Percentiles rank a stretch among this genome's conserved stretches.
Conservation (phyloP, 2,888 invertebrate species). For the Xanthorhoe spadicearia region DNA sequence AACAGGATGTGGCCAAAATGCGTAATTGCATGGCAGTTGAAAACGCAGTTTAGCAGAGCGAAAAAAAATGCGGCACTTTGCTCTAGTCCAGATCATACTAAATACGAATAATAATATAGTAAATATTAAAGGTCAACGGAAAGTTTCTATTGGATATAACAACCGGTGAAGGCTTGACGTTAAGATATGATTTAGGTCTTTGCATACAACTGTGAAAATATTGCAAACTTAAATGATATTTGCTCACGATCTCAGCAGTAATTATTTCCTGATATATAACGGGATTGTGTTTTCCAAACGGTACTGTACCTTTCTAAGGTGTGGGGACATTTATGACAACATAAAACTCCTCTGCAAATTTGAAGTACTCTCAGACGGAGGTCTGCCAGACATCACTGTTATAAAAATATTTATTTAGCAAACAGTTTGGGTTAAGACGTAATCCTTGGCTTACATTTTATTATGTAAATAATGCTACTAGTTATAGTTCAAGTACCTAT, state of each 20-base stretch:
- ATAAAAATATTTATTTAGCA: conserved; percentile 27
- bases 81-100: neutral
- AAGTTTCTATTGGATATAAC: conserved; percentile 9
- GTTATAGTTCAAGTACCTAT: conserved; percentile 21
- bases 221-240: conserved; percentile 20
- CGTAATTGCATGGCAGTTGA: neutral
- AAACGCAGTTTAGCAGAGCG: neutral
- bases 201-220: conserved; percentile 16
- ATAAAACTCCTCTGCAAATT: conserved; percentile 15
- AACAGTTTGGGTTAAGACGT: conserved; percentile 14
- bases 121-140: conserved; percentile 13
- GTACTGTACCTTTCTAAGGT: conserved; percentile 24
- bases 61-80: conserved; percentile 3
- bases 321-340: conserved; percentile 11
- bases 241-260: conserved; percentile 17
- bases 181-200: conserved; percentile 19
- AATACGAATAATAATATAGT: neutral
- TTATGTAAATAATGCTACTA: conserved; percentile 30
- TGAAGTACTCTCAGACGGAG: conserved; percentile 6
- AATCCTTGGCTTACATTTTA: conserved; percentile 35
- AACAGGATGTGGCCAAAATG: conserved; percentile 6
- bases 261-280: conserved; percentile 30
- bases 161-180: conserved; percentile 10
- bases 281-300: conserved; percentile 24
- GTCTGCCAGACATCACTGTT: conserved; percentile 23